These are phyloP conservation scores for Gymnocypris eckloni DNA, from an alignment of 2,797 vertebrate species.

Conservation along the genomic window DNA sequence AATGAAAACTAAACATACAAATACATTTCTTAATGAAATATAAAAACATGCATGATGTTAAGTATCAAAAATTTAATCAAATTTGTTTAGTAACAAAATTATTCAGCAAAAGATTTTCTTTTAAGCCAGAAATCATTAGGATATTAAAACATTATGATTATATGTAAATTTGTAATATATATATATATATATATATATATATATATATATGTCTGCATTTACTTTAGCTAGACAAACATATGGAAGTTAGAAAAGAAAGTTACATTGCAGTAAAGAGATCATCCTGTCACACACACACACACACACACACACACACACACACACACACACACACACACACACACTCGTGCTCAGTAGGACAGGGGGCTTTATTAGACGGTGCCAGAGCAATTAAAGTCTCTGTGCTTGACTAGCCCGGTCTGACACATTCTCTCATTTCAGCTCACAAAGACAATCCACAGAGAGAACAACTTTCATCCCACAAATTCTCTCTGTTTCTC, in stretches of 20 bases:
- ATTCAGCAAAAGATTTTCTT: neutral
- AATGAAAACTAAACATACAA: neutral
- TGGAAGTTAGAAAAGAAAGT: conserved; percentile 27
- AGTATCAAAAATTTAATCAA: neutral
- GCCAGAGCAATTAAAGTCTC: conserved; percentile 62
- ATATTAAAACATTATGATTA: too few relatives aligned
- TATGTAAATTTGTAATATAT: too few relatives aligned
- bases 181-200: too few relatives aligned
- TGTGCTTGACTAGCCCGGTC: conserved; percentile 65
- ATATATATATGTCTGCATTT: neutral
- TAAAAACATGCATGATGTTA: neutral
- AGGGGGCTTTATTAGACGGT: conserved; percentile 60
- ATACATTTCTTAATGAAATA: neutral
- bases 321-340: conserved; percentile 11
- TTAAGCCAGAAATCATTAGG: too few relatives aligned
- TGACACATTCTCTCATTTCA: conserved; percentile 56
- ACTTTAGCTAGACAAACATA: neutral
- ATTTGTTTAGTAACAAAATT: too few relatives aligned
- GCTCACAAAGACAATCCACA: conserved; percentile 26
- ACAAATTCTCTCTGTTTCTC: conserved; percentile 50
- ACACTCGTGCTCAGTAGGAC: conserved; percentile 22
- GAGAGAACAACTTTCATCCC: conserved; percentile 59
- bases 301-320: conserved; percentile 42
- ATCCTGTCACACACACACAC: conserved; percentile 60
- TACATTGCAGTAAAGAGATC: conserved; percentile 53